Conservation (phyloP, 2,113 vertebrate genomes). For the Vulpes lagopus region DNA sequence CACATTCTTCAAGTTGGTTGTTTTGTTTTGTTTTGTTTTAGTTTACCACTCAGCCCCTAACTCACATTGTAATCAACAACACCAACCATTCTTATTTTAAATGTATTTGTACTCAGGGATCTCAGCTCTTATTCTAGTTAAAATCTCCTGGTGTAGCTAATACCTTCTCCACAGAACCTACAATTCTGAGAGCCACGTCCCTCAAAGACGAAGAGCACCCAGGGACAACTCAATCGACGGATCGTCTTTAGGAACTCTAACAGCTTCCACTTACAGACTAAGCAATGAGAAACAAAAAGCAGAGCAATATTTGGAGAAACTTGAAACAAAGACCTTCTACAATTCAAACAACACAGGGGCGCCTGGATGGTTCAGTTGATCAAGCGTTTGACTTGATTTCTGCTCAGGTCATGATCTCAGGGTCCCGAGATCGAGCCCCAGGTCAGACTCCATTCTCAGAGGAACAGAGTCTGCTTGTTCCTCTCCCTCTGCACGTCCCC, state of each 20-base stretch:
- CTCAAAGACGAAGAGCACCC: not conserved
- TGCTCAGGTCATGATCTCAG: not conserved
- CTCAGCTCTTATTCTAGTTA: not conserved
- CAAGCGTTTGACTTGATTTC: not conserved
- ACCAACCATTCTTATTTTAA: not conserved
- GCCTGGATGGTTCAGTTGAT: not conserved
- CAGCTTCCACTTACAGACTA: not conserved
- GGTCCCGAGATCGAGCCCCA: too few species aligned
- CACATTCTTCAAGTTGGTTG: not conserved
- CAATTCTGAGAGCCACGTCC: not conserved
- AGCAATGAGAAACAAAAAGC: not conserved
- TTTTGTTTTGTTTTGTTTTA: not conserved
- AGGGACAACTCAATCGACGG: not conserved
- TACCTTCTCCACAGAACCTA: not conserved
- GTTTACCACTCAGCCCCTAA: not conserved
- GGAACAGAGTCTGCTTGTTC: too few species aligned
- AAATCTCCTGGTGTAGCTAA: not conserved
- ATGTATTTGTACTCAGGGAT: not conserved
- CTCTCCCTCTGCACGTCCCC: too few species aligned
- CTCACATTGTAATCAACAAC: not conserved
- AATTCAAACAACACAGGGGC: not conserved
- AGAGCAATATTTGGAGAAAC: not conserved
- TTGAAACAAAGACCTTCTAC: not conserved
- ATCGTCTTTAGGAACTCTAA: not conserved
- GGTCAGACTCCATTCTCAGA: too few species aligned